Percentiles rank a stretch among this genome's conserved stretches.
Evolutionary conservation across 2,113 vertebrate genomes (phyloP).

Genomic region (Noctilio leporinus): DNA sequence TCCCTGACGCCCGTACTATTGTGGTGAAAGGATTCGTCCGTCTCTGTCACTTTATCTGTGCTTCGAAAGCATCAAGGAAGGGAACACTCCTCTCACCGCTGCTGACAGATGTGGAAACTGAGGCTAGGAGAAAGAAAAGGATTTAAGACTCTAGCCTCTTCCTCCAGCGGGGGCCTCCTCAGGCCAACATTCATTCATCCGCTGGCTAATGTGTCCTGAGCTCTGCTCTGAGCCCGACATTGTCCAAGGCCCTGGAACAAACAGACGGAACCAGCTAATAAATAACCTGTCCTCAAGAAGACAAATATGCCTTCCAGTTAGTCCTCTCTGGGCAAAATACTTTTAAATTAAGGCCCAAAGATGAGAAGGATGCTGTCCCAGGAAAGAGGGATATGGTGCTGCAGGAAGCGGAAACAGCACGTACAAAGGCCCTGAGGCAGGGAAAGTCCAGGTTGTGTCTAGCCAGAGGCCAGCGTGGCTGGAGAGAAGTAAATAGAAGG

Average conservation of each 20-base stretch:
- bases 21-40: accelerated
- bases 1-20: accelerated
- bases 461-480: not conserved
- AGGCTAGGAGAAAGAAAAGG: not conserved
- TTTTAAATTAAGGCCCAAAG: not conserved
- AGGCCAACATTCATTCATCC: not conserved
- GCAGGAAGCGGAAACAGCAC: not conserved
- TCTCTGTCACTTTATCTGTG: accelerated
- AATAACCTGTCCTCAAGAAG: not conserved
- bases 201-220: accelerated
- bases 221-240: not conserved
- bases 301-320: not conserved
- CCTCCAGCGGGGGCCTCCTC: accelerated
- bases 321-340: not conserved
- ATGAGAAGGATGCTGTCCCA: not conserved
- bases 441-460: not conserved
- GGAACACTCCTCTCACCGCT: accelerated
- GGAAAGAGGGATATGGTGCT: accelerated
- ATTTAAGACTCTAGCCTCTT: not conserved
- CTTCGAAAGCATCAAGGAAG: not conserved
- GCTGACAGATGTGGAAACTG: not conserved
- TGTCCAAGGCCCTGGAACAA: not conserved
- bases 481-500: accelerated
- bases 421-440: not conserved
- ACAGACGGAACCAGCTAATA: not conserved